phyloP scores from a whole-genome alignment of 2,888 invertebrate species.

The Sminthurinus aureus region DNA sequence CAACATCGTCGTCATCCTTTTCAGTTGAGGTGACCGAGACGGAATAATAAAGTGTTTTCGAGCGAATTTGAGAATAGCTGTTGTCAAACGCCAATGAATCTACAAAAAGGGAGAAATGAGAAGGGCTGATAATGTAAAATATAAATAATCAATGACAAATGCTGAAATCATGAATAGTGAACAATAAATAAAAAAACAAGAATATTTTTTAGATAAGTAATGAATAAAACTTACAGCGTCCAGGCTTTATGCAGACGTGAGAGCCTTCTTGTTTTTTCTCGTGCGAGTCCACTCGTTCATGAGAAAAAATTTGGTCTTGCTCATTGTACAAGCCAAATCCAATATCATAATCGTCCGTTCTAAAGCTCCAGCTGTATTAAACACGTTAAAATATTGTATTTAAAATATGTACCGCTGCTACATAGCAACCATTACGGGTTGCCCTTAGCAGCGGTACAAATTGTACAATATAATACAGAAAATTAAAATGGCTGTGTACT shows the following conservation, averaged over 20 bases:
- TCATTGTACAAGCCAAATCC: constrained; percentile 40
- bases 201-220: no score
- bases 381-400: not conserved
- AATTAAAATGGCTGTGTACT: not conserved
- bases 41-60: constrained; percentile 45
- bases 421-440: not conserved
- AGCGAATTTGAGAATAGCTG: constrained; percentile 43
- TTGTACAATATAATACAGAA: not conserved
- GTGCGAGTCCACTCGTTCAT: constrained; percentile 50
- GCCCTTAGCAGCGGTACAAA: not conserved
- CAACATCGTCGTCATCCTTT: constrained; percentile 42
- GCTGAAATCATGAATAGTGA: no score
- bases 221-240: constrained; percentile 52
- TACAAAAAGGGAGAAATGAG: constrained; percentile 10
- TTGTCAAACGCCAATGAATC: constrained; percentile 46
- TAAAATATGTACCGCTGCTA: no score
- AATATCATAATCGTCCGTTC: constrained; percentile 45
- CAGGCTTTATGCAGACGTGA: constrained; percentile 43
- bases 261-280: constrained; percentile 48
- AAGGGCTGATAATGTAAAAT: no score
- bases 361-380: constrained; percentile 42
- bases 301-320: constrained; percentile 41
- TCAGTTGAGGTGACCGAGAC: constrained; percentile 41
- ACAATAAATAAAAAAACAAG: no score
- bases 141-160: no score